Evolutionary conservation across 2,888 invertebrate species (phyloP).

Genomic region (Dromius quadrimaculatus): DNA sequence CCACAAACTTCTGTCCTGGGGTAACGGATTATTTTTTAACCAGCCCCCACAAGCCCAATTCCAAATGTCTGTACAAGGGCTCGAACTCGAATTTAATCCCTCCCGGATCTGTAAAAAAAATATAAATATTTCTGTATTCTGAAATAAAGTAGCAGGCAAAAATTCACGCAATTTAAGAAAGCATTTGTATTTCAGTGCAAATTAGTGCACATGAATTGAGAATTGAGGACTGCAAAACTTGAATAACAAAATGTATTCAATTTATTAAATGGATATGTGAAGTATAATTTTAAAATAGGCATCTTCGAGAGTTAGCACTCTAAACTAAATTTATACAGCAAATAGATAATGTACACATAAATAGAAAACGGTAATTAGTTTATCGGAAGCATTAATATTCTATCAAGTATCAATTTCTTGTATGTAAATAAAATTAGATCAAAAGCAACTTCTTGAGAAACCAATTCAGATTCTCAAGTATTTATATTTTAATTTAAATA

Average conservation of each 20-base stretch:
- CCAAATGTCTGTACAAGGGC: conserved; percentile 69
- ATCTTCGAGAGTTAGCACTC: background rate
- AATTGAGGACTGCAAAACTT: background rate
- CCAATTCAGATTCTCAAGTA: conserved; percentile 20
- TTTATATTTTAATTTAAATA: background rate
- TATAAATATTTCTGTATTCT: background rate
- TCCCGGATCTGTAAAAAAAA: conserved; percentile 65
- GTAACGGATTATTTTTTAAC: conserved; percentile 65
- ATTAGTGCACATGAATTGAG: too few relatives aligned
- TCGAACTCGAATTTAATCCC: conserved; percentile 64
- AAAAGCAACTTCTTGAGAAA: background rate
- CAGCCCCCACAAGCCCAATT: conserved; percentile 70
- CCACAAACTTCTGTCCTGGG: conserved; percentile 67
- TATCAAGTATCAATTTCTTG: conserved; percentile 3
- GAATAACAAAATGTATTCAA: too few relatives aligned
- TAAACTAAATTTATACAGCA: background rate
- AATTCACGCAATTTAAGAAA: too few relatives aligned
- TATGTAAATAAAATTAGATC: conserved; percentile 5
- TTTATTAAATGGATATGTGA: background rate
- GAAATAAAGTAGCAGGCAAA: background rate
- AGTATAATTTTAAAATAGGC: background rate
- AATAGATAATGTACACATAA: background rate
- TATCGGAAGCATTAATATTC: conserved; percentile 7
- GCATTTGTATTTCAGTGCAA: too few relatives aligned
- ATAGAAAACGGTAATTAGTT: background rate